Conservation (phyloP, 2,113 vertebrate genomes). For the Dipodomys spectabilis region DNA sequence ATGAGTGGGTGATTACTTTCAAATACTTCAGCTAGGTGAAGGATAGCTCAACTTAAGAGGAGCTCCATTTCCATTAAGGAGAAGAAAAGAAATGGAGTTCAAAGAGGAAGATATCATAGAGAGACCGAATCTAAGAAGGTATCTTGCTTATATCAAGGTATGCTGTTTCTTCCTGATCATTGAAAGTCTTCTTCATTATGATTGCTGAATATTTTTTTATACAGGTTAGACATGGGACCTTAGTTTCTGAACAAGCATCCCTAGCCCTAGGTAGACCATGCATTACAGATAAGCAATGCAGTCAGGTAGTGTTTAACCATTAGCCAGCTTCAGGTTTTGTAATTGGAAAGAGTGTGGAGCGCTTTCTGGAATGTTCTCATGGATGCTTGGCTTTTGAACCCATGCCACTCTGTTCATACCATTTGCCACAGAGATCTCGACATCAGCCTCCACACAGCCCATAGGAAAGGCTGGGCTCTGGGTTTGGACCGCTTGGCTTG, state of each 20-base stretch:
- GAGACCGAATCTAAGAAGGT: neutral
- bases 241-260: neutral
- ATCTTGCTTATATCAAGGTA: neutral
- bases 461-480: neutral
- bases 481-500: neutral
- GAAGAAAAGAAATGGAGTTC: neutral
- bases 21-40: neutral
- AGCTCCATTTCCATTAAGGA: neutral
- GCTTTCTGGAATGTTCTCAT: slow-evolving; percentile 43
- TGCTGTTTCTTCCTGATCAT: neutral
- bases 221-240: neutral
- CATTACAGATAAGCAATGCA: neutral
- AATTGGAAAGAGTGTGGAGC: neutral
- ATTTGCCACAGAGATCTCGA: neutral
- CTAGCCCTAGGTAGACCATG: neutral
- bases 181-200: neutral
- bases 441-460: neutral
- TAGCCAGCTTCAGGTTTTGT: neutral
- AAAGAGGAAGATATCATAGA: neutral
- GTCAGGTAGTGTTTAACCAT: neutral
- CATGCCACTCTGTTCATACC: neutral
- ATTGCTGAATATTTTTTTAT: neutral
- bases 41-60: neutral
- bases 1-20: slow-evolving; percentile 28
- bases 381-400: neutral